A percentile compares a stretch with the other conserved stretches of the same genome.
Evolutionary conservation across 2,797 vertebrate species (phyloP).

Genomic region (Pangasius djambal): DNA sequence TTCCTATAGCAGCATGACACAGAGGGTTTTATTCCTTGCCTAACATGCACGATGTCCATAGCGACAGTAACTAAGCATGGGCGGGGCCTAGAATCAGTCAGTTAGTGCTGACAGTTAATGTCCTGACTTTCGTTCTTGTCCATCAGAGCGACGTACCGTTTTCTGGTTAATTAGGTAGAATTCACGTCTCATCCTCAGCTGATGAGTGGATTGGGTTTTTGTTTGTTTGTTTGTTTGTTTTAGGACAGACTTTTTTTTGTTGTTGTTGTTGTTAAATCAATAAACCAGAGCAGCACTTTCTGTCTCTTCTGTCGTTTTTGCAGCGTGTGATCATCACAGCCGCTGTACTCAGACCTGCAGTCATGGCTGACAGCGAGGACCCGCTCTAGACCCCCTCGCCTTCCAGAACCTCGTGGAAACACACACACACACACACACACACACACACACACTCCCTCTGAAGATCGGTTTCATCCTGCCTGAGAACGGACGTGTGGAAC

Average conservation of each 20-base stretch:
- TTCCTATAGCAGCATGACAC: neutral
- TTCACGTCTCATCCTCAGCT: neutral
- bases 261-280: too few species aligned
- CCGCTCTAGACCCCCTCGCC: conserved; percentile 65
- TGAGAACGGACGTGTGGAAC: neutral
- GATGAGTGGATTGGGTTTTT: neutral
- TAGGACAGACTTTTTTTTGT: neutral
- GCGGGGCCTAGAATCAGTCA: neutral
- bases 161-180: neutral
- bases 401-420: neutral
- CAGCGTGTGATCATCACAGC: conserved; percentile 22
- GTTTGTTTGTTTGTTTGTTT: neutral
- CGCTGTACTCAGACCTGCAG: conserved; percentile 18
- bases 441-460: conserved; percentile 10
- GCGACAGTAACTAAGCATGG: neutral
- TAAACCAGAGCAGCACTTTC: neutral
- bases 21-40: neutral
- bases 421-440: conserved; percentile 3
- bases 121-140: too few species aligned
- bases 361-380: conserved; percentile 72
- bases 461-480: neutral
- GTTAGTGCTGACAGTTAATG: neutral
- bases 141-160: neutral
- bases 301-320: neutral
- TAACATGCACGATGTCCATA: neutral